These are phyloP conservation scores for Osmerus mordax DNA, from an alignment of 2,113 vertebrate species.

Conservation along the genomic window DNA sequence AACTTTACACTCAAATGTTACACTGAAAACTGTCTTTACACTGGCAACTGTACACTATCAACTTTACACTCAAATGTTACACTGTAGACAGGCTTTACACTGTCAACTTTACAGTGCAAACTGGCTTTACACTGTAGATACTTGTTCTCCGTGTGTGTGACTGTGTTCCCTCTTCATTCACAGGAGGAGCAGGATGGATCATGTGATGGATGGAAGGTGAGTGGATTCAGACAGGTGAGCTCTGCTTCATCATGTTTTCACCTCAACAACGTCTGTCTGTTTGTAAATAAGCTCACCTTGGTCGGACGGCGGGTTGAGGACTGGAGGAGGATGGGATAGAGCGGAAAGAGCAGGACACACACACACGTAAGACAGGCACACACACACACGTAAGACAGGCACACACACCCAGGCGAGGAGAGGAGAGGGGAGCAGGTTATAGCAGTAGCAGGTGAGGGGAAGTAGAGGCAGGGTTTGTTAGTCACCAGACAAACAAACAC, in stretches of 20 bases:
- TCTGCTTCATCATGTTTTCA: background rate
- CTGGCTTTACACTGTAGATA: background rate
- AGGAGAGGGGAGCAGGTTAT: slow-evolving; percentile 48
- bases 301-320: slow-evolving; percentile 79
- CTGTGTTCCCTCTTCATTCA: too few species aligned
- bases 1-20: background rate
- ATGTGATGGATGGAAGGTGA: too few species aligned
- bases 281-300: slow-evolving; percentile 76
- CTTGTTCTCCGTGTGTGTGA: too few species aligned
- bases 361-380: slow-evolving; percentile 20
- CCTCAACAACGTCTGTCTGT: slow-evolving; percentile 21
- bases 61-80: background rate
- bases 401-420: slow-evolving; percentile 17
- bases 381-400: slow-evolving; percentile 14
- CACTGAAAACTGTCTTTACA: background rate
- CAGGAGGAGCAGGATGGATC: too few species aligned
- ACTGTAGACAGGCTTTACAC: background rate
- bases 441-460: slow-evolving; percentile 34
- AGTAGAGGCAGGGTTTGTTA: slow-evolving; percentile 40
- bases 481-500: slow-evolving; percentile 8
- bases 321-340: slow-evolving; percentile 75
- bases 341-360: slow-evolving; percentile 31
- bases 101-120: background rate
- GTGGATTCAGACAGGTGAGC: background rate
- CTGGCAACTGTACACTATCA: background rate